Percentiles rank a stretch among this genome's conserved stretches.
Evolutionary conservation across 23 tunicate genomes (phyloP).

Genomic region (Styela plicata): DNA sequence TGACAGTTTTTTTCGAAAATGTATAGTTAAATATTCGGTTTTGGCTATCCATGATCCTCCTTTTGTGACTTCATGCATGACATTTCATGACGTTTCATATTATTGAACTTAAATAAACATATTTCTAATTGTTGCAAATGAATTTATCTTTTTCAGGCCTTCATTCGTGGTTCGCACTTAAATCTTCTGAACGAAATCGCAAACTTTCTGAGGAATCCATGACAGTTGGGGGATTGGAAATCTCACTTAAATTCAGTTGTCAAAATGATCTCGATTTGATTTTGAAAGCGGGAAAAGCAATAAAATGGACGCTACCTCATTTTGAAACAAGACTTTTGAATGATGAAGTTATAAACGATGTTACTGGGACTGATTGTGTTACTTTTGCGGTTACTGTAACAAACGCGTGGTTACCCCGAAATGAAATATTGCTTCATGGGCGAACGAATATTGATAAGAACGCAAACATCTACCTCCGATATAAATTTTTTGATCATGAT

Average conservation of each 20-base stretch:
- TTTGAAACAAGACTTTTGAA: constrained; percentile 34
- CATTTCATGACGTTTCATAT: too few species aligned
- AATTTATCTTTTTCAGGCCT: constrained; percentile 37
- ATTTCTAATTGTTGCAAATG: too few species aligned
- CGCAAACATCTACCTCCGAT: constrained; percentile 64
- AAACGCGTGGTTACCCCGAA: constrained; percentile 68
- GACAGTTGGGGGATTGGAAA: constrained; percentile 59
- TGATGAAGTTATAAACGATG: constrained; percentile 23
- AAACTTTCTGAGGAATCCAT: constrained; percentile 5
- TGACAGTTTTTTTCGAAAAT: too few species aligned
- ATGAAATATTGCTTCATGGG: constrained; percentile 20
- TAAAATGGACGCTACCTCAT: constrained; percentile 50
- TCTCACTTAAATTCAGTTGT: constrained; percentile 40
- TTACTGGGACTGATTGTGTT: constrained; percentile 33
- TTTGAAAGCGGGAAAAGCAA: constrained; percentile 53
- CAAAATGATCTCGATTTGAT: constrained; percentile 57
- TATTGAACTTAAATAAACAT: too few species aligned
- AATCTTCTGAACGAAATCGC: constrained; percentile 37
- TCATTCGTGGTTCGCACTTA: constrained; percentile 53
- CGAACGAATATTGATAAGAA: constrained; percentile 32
- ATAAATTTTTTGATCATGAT: constrained; percentile 88
- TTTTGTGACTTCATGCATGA: too few species aligned
- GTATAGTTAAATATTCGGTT: too few species aligned
- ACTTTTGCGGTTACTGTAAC: constrained; percentile 43
- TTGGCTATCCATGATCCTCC: too few species aligned